Percentiles rank a stretch among this genome's conserved stretches.
Evolutionary conservation across 2,888 invertebrate genomes (phyloP).

Genomic region (Noctuana brunneofusca): DNA sequence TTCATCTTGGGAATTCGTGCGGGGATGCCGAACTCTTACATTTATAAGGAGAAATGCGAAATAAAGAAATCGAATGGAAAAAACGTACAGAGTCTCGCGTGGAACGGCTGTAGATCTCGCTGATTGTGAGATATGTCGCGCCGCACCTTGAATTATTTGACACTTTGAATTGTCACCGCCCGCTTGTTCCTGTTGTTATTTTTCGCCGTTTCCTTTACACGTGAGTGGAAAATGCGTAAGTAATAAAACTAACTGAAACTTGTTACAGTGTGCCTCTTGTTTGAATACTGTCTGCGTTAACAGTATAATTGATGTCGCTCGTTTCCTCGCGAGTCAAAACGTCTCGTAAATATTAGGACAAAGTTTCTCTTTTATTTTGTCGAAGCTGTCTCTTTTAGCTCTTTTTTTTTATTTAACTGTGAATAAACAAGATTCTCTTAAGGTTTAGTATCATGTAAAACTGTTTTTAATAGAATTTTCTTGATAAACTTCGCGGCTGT

Average conservation of each 20-base stretch:
- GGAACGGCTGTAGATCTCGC: constrained; percentile 69
- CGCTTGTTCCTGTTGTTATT: constrained; percentile 61
- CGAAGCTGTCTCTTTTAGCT: constrained; percentile 13
- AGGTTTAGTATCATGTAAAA: constrained; percentile 3
- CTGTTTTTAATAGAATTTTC: constrained; percentile 8
- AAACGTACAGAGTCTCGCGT: constrained; percentile 56
- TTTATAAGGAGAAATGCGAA: constrained; percentile 74
- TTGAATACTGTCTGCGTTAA: constrained; percentile 55
- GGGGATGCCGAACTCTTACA: constrained; percentile 76
- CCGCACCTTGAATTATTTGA: constrained; percentile 78
- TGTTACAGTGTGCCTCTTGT: constrained; percentile 51
- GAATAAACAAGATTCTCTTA: constrained; percentile 9
- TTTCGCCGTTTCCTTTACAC: constrained; percentile 53
- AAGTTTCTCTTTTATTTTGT: constrained; percentile 33
- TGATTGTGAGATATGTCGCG: constrained; percentile 76
- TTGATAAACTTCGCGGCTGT: constrained; percentile 11
- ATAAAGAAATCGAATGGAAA: constrained; percentile 77
- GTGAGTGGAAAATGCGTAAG: constrained; percentile 56
- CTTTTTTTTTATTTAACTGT: constrained; percentile 36
- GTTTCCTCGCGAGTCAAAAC: constrained; percentile 28
- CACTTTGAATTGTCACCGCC: constrained; percentile 72
- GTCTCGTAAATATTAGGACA: constrained; percentile 42
- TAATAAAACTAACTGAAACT: constrained; percentile 61
- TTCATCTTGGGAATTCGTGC: constrained; percentile 79
- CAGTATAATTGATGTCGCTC: constrained; percentile 55